Conservation (phyloP, 1,140 invertebrate species). For the Pseudomyrmex concolor region DNA sequence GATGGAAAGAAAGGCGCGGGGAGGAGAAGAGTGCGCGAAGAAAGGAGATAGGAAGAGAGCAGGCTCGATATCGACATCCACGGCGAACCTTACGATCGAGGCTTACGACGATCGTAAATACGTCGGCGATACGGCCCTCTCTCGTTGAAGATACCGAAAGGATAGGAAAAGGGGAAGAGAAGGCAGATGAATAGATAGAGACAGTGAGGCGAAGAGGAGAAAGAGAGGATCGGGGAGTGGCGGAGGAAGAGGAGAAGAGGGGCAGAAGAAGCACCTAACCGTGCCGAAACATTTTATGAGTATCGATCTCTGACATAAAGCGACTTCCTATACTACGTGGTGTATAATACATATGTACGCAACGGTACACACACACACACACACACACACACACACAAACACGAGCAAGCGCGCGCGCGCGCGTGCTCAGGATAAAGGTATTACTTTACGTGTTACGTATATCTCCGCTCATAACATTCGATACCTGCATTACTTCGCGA, state of each 20-base stretch:
- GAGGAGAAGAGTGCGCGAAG: slow-evolving; percentile 5
- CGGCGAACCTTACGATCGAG: slow-evolving; percentile 77
- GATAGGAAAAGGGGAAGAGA: slow-evolving; percentile 53
- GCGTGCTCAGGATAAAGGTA: slow-evolving; percentile 59
- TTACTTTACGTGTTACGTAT: slow-evolving; percentile 63
- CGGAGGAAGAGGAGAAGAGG: slow-evolving; percentile 22
- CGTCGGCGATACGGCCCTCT: slow-evolving; percentile 78
- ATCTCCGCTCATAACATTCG: slow-evolving; percentile 57
- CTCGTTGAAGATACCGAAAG: slow-evolving; percentile 68
- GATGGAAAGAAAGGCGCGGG: slow-evolving; percentile 29
- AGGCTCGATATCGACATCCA: slow-evolving; percentile 77
- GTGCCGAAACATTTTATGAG: slow-evolving; percentile 75
- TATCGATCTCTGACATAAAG: slow-evolving; percentile 73
- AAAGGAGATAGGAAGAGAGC: slow-evolving; percentile 53
- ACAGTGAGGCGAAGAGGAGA: slow-evolving; percentile 45
- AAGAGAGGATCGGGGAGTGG: not conserved
- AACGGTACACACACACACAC: slow-evolving; percentile 13
- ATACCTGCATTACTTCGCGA: slow-evolving; percentile 59
- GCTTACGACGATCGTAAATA: slow-evolving; percentile 82
- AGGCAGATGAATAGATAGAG: slow-evolving; percentile 61
- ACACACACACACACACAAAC: not conserved
- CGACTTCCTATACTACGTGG: slow-evolving; percentile 61
- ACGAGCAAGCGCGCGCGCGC: slow-evolving; percentile 15
- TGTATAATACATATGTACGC: slow-evolving; percentile 39
- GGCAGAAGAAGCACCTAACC: slow-evolving; percentile 65